Percentiles rank a stretch among this genome's conserved stretches.
These are phyloP conservation scores for Phasia obesa DNA, from an alignment of 2,888 invertebrate genomes.

Conservation along the genomic window DNA sequence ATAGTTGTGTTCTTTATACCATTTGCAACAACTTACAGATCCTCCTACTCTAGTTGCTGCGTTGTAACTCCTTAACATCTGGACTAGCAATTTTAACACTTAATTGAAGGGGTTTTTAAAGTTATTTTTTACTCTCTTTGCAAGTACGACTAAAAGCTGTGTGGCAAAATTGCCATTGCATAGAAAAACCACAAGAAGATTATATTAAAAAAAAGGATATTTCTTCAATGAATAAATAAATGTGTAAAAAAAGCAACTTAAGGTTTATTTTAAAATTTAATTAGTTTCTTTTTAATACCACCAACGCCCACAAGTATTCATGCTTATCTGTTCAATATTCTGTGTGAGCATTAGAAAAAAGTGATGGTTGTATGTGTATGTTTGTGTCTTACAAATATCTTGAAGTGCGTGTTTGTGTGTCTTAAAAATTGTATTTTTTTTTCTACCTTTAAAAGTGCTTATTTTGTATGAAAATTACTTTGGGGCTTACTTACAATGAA, in stretches of 20 bases:
- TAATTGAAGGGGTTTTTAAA: constrained; percentile 47
- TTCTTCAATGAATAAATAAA: constrained; percentile 49
- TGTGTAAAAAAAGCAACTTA: constrained; percentile 42
- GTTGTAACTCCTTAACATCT: constrained; percentile 58
- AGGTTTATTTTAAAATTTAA: constrained; percentile 69
- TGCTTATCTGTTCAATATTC: constrained; percentile 23
- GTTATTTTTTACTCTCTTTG: background rate
- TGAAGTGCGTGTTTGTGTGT: constrained; percentile 8
- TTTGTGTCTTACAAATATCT: constrained; percentile 31
- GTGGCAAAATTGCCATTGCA: constrained; percentile 15
- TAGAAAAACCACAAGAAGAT: constrained; percentile 12
- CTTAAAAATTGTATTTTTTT: constrained; percentile 12
- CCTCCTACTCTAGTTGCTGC: constrained; percentile 52
- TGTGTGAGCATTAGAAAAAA: background rate
- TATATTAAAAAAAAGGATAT: constrained; percentile 11
- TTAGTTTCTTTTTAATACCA: constrained; percentile 66
- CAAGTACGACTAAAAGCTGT: background rate
- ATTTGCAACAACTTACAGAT: constrained; percentile 30
- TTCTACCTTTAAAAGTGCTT: constrained; percentile 57
- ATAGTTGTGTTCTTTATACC: constrained; percentile 12
- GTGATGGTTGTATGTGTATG: background rate
- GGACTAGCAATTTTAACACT: constrained; percentile 50
- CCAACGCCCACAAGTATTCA: constrained; percentile 13
- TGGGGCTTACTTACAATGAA: constrained; percentile 43
- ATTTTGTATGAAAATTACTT: constrained; percentile 65